phyloP scores from a whole-genome alignment of 2,113 vertebrate genomes.

The Ictalurus punctatus region DNA sequence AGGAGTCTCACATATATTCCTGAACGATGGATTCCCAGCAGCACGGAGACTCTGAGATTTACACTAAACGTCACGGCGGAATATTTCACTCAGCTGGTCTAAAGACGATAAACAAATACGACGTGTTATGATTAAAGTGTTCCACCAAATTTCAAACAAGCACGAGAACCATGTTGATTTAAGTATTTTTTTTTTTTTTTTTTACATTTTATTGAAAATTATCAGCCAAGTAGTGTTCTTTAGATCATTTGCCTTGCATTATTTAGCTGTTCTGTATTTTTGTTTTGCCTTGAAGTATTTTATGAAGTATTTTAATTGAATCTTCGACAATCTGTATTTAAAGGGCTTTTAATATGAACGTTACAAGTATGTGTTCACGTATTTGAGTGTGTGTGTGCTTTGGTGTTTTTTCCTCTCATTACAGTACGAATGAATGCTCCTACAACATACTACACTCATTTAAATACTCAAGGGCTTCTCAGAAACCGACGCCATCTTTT shows the following conservation, averaged over 20 bases:
- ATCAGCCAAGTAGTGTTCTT: background rate
- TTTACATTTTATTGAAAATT: background rate
- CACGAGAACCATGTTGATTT: background rate
- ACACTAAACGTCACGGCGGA: background rate
- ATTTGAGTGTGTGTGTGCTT: background rate
- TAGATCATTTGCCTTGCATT: background rate
- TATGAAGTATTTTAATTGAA: background rate
- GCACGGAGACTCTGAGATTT: background rate
- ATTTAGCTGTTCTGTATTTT: background rate
- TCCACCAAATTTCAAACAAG: background rate
- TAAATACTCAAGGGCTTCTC: slow-evolving; percentile 18
- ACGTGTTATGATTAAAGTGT: background rate
- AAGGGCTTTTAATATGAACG: background rate
- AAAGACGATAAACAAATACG: background rate
- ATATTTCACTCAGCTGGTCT: background rate
- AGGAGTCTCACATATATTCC: background rate
- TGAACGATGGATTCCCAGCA: background rate
- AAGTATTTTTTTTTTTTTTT: background rate
- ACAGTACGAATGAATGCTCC: background rate
- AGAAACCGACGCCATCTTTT: background rate
- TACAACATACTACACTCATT: slow-evolving; percentile 10
- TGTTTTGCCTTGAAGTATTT: background rate
- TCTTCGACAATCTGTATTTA: background rate
- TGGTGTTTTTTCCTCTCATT: slow-evolving; percentile 21
- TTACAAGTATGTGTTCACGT: background rate